phyloP scores from a whole-genome alignment of 2,797 vertebrate species.

The Melopsittacus undulatus region DNA sequence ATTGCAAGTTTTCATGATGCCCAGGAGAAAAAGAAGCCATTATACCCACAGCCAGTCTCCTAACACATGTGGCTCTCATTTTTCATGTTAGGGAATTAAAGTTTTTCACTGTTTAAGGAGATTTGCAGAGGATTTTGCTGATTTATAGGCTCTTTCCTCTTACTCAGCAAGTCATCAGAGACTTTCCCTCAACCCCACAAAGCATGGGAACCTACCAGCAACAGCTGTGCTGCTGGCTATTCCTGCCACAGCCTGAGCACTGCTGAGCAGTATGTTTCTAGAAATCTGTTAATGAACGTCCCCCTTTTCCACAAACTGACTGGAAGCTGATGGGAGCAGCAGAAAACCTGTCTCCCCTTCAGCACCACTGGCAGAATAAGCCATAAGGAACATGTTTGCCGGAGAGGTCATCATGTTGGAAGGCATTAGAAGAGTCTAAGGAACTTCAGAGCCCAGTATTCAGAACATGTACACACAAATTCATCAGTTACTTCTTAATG shows the following conservation, averaged over 20 bases:
- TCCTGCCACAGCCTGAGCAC: fast-evolving
- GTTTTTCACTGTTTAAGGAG: background rate
- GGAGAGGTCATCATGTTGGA: background rate
- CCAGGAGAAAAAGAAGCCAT: background rate
- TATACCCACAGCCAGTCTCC: background rate
- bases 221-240: background rate
- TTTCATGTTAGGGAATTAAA: background rate
- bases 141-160: background rate
- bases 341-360: background rate
- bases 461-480: background rate
- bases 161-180: background rate
- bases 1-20: background rate
- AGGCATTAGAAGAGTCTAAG: background rate
- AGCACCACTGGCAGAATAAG: background rate
- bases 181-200: background rate
- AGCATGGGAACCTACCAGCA: background rate
- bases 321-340: background rate
- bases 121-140: background rate
- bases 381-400: background rate
- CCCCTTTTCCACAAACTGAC: background rate
- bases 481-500: background rate
- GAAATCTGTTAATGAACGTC: fast-evolving
- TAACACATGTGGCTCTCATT: background rate
- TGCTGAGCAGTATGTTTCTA: fast-evolving
- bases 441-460: background rate